Evolutionary conservation across 30 jellyfish, hydroid and myxozoan genomes (phyloP).

Genomic region (Hydra vulgaris): DNA sequence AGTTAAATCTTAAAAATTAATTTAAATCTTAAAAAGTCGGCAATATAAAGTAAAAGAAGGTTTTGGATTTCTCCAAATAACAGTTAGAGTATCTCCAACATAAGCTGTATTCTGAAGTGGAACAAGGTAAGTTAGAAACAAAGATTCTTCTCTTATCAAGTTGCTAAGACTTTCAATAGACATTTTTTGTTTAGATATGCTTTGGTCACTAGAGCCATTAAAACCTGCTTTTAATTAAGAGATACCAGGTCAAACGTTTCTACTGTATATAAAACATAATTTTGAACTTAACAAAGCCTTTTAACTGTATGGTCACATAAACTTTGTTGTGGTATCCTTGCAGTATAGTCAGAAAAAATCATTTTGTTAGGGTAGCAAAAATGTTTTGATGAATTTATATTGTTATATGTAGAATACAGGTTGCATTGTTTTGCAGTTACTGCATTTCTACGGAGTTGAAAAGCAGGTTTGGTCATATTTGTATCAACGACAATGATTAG

Average conservation of each 20-base stretch:
- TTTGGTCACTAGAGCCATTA: neutral
- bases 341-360: neutral
- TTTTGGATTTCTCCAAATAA: neutral
- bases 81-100: neutral
- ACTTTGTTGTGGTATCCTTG: neutral
- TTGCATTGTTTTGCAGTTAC: neutral
- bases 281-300: neutral
- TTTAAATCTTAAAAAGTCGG: neutral
- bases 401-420: neutral
- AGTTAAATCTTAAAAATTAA: no score
- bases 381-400: neutral
- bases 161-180: neutral
- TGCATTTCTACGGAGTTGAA: neutral
- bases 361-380: neutral
- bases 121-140: neutral
- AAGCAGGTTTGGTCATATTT: neutral
- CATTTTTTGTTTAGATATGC: neutral
- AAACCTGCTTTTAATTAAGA: neutral
- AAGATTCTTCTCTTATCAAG: neutral
- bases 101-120: neutral
- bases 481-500: neutral
- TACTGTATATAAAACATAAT: neutral
- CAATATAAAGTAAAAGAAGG: neutral
- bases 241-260: neutral
- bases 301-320: neutral